These are phyloP conservation scores for Conus canariensis DNA, from an alignment of 2,888 invertebrate genomes.

Conservation along the genomic window DNA sequence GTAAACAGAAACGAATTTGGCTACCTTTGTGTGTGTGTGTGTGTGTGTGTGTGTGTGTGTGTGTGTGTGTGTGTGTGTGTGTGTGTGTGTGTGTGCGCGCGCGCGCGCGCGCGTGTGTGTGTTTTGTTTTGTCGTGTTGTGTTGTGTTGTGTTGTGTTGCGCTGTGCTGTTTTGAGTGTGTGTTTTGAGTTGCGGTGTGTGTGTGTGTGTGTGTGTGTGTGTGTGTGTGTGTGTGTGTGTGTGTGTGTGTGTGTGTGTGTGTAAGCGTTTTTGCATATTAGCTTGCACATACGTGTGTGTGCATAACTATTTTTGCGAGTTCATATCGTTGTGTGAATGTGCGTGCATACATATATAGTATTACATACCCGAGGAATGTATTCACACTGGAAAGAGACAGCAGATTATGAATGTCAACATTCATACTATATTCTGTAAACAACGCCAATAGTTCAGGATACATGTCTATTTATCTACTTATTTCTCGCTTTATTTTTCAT, in stretches of 20 bases:
- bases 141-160: not conserved
- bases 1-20: not conserved
- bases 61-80: constrained; percentile 18
- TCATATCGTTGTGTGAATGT: no score
- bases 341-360: no score
- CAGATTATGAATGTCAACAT: no score
- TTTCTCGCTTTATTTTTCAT: no score
- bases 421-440: no score
- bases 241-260: not conserved
- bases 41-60: constrained; percentile 14
- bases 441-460: no score
- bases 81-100: not conserved
- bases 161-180: not conserved
- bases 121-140: no score
- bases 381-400: no score
- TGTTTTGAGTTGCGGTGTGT: not conserved
- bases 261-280: not conserved
- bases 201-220: not conserved
- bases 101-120: not conserved
- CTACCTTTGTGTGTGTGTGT: not conserved
- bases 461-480: no score
- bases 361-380: no score
- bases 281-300: no score
- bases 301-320: no score
- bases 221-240: not conserved